phyloP scores from a whole-genome alignment of 2,113 vertebrate genomes.

The Bolborhynchus lineola region DNA sequence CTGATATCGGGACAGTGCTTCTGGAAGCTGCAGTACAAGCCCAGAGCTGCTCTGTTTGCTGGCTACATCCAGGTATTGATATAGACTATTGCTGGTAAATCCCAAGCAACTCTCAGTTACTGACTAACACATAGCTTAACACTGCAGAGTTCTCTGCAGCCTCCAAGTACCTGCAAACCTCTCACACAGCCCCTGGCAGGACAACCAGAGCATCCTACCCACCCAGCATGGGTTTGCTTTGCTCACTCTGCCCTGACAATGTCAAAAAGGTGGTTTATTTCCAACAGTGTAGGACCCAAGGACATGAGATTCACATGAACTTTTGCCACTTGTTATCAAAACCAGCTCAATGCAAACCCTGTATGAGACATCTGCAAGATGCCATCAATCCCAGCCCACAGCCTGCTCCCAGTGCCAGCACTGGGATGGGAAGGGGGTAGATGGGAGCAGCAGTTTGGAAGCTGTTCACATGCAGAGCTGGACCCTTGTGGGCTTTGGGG shows the following conservation, averaged over 20 bases:
- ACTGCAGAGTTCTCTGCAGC: not conserved
- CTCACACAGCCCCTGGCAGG: not conserved
- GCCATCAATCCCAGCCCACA: not conserved
- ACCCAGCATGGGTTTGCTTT: not conserved
- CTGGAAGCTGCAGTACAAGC: fast-evolving
- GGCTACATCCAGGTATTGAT: not conserved
- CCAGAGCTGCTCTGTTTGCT: not conserved
- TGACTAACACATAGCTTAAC: fast-evolving
- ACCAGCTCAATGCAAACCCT: conserved; percentile 65
- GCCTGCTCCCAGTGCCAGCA: not conserved
- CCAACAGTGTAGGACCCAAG: conserved; percentile 22
- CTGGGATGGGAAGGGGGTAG: fast-evolving
- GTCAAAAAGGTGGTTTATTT: conserved; percentile 55
- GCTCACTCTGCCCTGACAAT: conserved; percentile 66
- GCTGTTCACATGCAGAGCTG: not conserved
- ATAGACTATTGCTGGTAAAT: no score
- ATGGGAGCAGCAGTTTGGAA: not conserved
- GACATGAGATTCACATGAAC: conserved; percentile 53
- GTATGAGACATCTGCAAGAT: conserved; percentile 50
- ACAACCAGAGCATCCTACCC: not conserved
- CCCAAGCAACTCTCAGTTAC: not conserved
- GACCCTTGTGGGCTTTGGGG: not conserved
- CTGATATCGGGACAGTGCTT: fast-evolving
- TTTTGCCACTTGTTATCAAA: conserved; percentile 6
- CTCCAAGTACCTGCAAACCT: not conserved